Conservation (phyloP, 2,888 invertebrate genomes). For the Furcula furcula region DNA sequence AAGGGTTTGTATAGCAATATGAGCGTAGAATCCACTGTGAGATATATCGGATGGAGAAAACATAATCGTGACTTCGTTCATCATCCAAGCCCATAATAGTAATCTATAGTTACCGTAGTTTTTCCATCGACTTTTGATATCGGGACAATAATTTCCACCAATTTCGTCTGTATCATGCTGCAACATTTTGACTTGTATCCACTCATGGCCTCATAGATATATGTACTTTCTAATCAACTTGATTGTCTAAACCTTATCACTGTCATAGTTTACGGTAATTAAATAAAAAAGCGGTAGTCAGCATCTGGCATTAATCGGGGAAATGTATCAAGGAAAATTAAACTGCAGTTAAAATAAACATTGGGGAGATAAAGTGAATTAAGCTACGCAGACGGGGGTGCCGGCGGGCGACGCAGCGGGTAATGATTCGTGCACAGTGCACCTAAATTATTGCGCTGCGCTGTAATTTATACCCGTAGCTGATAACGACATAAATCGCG, state of each 20-base stretch:
- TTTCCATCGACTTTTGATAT: conserved; percentile 49
- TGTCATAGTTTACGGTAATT: not conserved
- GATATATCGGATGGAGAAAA: conserved; percentile 51
- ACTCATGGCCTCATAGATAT: conserved; percentile 31
- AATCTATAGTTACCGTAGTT: conserved; percentile 54
- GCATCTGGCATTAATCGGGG: conserved; percentile 26
- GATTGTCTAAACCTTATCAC: conserved; percentile 10
- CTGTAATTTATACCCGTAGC: conserved; percentile 74
- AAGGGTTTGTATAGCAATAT: conserved; percentile 39
- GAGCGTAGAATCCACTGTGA: conserved; percentile 53
- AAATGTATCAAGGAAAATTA: conserved; percentile 45
- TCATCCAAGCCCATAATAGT: conserved; percentile 63
- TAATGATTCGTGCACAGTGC: conserved; percentile 79
- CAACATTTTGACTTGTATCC: conserved; percentile 16
- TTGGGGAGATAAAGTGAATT: conserved; percentile 73
- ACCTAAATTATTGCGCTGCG: conserved; percentile 77
- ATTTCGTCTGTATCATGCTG: conserved; percentile 20
- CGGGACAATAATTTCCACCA: conserved; percentile 33
- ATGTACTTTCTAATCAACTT: conserved; percentile 6
- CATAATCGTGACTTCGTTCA: conserved; percentile 56
- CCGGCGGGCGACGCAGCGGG: conserved; percentile 60
- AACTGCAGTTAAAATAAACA: conserved; percentile 64
- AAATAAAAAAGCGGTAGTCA: not conserved
- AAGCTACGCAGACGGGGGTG: conserved; percentile 54
- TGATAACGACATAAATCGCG: conserved; percentile 79